Evolutionary conservation across 2,797 vertebrate genomes (phyloP).

Genomic region (Eulemur coronatus): DNA sequence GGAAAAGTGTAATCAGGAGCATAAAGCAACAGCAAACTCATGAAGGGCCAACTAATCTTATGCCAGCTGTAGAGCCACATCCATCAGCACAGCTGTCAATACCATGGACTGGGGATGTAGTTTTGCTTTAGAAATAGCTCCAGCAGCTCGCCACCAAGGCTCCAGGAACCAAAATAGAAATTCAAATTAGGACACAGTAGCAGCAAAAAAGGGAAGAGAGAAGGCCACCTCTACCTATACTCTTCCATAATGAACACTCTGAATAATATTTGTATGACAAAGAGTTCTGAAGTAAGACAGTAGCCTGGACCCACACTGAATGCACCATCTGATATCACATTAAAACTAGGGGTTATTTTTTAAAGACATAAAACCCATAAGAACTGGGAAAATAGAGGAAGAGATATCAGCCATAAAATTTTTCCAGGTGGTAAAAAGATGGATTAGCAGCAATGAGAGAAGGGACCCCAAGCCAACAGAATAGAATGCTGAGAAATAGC

Average conservation of each 20-base stretch:
- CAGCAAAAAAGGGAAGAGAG: background rate
- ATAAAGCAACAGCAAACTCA: constrained; percentile 29
- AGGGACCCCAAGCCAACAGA: background rate
- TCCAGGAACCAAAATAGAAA: background rate
- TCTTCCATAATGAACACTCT: background rate
- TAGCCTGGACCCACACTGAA: background rate
- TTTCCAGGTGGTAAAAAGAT: background rate
- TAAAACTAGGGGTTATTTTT: background rate
- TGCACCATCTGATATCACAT: background rate
- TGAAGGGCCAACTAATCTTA: constrained; percentile 16
- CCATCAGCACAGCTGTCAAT: constrained; percentile 42
- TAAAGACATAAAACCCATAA: background rate
- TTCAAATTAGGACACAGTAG: background rate
- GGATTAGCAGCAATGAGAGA: background rate
- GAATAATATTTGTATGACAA: background rate
- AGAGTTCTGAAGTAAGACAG: background rate
- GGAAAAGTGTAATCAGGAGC: background rate
- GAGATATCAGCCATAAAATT: background rate
- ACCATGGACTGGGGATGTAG: background rate
- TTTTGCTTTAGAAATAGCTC: constrained; percentile 49
- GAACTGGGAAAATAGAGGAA: background rate
- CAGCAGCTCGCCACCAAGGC: constrained; percentile 31
- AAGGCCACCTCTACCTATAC: background rate
- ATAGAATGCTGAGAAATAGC: background rate
- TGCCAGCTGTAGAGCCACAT: background rate